Percentiles rank a stretch among this genome's conserved stretches.
Conservation (phyloP, 2,888 invertebrate species). For the Corbicula japonica region DNA sequence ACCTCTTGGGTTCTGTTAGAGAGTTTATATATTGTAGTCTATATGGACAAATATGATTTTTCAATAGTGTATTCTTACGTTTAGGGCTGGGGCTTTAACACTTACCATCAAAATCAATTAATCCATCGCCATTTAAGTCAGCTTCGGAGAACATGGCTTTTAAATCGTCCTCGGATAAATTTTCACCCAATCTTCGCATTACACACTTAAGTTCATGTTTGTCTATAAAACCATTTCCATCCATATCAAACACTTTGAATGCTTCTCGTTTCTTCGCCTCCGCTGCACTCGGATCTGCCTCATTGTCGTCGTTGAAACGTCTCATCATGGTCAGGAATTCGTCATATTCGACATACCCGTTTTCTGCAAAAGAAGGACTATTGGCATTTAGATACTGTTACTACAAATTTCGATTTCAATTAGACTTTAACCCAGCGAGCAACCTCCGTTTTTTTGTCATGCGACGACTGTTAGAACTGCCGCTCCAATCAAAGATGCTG, state of each 20-base stretch:
- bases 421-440: too few species aligned
- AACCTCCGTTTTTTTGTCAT: too few species aligned
- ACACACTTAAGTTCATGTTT: constrained; percentile 83
- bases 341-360: constrained; percentile 83
- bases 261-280: constrained; percentile 78
- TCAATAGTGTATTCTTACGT: too few species aligned
- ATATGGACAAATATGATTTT: too few species aligned
- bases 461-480: too few species aligned
- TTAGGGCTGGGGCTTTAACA: too few species aligned
- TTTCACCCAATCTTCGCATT: constrained; percentile 85
- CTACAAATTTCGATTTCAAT: too few species aligned
- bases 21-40: too few species aligned
- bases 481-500: too few species aligned
- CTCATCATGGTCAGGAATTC: constrained; percentile 84
- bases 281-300: constrained; percentile 35
- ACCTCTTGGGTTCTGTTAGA: too few species aligned
- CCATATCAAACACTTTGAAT: constrained; percentile 82
- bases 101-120: constrained; percentile 85
- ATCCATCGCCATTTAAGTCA: constrained; percentile 84
- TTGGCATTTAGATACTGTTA: too few species aligned
- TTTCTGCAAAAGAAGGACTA: constrained; percentile 76
- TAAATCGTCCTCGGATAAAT: constrained; percentile 83
- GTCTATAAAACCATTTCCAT: constrained; percentile 84
- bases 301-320: constrained; percentile 70
- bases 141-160: constrained; percentile 85